Base-by-base conservation (phyloP, 2,113 vertebrate genomes). In the Alaudala cheleensis region DNA sequence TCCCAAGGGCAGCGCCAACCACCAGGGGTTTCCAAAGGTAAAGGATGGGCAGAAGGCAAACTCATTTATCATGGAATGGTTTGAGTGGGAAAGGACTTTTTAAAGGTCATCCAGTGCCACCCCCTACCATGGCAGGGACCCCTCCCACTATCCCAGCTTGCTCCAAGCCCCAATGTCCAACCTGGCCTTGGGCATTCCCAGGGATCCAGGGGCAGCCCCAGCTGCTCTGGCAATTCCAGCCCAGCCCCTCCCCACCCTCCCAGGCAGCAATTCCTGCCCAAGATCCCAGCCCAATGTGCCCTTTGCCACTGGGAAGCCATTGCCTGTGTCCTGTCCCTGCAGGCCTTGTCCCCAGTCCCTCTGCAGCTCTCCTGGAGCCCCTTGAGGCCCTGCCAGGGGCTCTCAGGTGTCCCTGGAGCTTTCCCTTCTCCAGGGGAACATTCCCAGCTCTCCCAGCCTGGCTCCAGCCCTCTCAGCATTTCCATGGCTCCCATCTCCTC, bases 111-210 rank as follows among this genome's bases (percentile, higher is more conserved):
- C 34, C 12, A 31, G 5, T 15, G 2, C 24, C 60, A 49, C 11
- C 12, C 40, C 12, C 31, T 10, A 11, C 40, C 50, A 47, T 23
- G 20, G 20, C 24, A 79, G 13, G 17, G 31, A 80, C 34, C 23
- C 9, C 21, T 57, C 0, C 50, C 18, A 65, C 21, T 4, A 0
- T 3, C 14, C 42, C 58, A 50, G 14, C 13, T 0, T 5, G 39
- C 3, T 47, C 64, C 67, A 2, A 62, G 33, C 22, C 21, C 21
- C 12, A 11, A 17, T 44, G 42, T 24, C 70, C 49, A 49, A 0
- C 11, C 50, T 31, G 1, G 1, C 12, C 76, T 28, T 12, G 58
- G n/a, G 0, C 42, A 72, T 3, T 56, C 0, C 40, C 40, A 87
- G 73, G 8, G 73, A 62, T 54, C 25, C 56, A 83, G 65, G 65